Evolutionary conservation across 2,888 invertebrate species (phyloP).

Genomic region (Aelia acuminata): DNA sequence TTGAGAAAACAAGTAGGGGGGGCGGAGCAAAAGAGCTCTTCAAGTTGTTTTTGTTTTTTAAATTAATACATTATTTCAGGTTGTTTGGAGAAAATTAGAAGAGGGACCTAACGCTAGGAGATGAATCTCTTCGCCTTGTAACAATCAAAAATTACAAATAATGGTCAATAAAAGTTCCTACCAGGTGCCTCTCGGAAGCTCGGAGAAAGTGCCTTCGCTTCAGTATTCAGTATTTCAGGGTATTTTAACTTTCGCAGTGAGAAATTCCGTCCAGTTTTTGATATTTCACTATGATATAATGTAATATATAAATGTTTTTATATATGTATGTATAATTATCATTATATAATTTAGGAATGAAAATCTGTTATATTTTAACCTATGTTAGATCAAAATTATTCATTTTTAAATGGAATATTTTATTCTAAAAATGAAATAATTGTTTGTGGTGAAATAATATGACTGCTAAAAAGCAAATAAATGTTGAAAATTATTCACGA

Average conservation of each 20-base stretch:
- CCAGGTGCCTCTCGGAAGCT: slow-evolving; percentile 58
- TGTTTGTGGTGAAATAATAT: background rate
- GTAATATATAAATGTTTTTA: background rate
- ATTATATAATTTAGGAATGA: background rate
- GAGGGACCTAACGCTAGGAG: slow-evolving; percentile 71
- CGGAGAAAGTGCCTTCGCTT: slow-evolving; percentile 38
- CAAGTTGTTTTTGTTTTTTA: background rate
- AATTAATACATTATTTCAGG: slow-evolving; percentile 71
- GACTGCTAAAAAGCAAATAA: background rate
- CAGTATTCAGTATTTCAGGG: slow-evolving; percentile 55
- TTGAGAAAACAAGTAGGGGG: too few species aligned
- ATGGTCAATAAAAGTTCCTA: slow-evolving; percentile 62
- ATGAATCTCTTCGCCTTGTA: slow-evolving; percentile 47
- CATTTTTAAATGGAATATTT: background rate
- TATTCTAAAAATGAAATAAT: background rate
- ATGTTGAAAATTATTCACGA: background rate
- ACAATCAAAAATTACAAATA: slow-evolving; percentile 49
- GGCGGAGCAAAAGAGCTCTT: too few species aligned
- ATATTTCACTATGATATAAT: slow-evolving; percentile 3
- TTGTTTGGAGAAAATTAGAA: slow-evolving; percentile 92
- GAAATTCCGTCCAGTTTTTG: slow-evolving; percentile 9
- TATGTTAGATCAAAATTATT: background rate
- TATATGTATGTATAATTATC: slow-evolving; percentile 30
- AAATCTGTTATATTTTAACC: background rate
- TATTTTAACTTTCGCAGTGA: slow-evolving; percentile 33